These are phyloP conservation scores for Petrosia ficiformis DNA, from an alignment of 37 sponge, comb jelly and placozoan species.

Conservation along the genomic window DNA sequence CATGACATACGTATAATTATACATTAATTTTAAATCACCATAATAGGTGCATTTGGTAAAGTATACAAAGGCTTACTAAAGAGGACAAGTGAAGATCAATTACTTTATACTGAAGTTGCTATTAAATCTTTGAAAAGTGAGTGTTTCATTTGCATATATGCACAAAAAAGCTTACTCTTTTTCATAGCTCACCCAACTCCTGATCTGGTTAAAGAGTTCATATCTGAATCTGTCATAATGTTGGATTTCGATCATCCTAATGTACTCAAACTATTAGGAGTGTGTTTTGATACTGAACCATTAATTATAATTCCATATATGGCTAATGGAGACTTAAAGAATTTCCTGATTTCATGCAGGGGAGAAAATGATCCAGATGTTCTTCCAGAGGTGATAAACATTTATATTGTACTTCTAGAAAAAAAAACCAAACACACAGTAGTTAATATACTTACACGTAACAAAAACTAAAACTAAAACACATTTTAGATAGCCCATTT, in stretches of 20 bases:
- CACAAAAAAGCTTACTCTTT: neutral
- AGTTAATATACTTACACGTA: neutral
- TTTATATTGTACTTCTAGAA: neutral
- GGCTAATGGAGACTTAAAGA: constrained; percentile 40
- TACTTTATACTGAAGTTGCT: neutral
- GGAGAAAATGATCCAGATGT: neutral
- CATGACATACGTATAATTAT: neutral
- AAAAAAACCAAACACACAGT: neutral
- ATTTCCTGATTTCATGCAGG: constrained; percentile 26
- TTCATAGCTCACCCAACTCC: neutral
- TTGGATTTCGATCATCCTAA: constrained; percentile 40
- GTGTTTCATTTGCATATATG: neutral
- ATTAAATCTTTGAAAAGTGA: neutral
- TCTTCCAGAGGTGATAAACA: neutral
- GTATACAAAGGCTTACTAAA: too few relatives aligned
- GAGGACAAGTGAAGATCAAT: neutral
- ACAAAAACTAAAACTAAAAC: neutral
- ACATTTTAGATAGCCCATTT: too few relatives aligned
- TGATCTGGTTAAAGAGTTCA: constrained; percentile 34
- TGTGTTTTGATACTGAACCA: constrained; percentile 51
- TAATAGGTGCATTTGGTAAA: neutral
- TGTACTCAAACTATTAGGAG: constrained; percentile 35
- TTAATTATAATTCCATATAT: constrained; percentile 38
- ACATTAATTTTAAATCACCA: neutral
- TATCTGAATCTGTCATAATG: constrained; percentile 33